These are phyloP conservation scores for Rana temporaria DNA, from an alignment of 2,113 vertebrate species.

Conservation along the genomic window DNA sequence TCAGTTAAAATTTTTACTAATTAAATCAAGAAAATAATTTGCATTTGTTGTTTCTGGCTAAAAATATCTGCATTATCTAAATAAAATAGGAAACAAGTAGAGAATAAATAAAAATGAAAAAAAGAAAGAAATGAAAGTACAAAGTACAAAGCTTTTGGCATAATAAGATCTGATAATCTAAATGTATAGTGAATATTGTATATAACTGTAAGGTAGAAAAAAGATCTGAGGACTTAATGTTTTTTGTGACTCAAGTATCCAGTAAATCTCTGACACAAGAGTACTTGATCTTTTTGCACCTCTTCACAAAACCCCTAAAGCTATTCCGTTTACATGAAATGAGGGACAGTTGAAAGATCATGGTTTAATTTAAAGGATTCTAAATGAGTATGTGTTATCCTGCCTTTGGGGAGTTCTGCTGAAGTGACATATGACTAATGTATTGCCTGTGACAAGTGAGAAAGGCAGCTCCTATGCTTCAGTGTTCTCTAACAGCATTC, in stretches of 20 bases:
- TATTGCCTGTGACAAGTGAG: background rate
- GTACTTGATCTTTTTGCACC: conserved; percentile 45
- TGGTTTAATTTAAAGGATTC: conserved; percentile 68
- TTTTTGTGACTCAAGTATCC: conserved; percentile 19
- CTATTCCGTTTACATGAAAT: conserved; percentile 70
- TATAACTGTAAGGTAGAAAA: conserved; percentile 29
- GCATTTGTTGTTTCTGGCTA: no score
- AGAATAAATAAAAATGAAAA: no score
- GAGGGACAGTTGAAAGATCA: conserved; percentile 70
- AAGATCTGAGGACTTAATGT: background rate
- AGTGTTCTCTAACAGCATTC: conserved; percentile 1
- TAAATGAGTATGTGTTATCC: conserved; percentile 65
- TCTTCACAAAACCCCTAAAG: conserved; percentile 63
- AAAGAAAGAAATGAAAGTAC: no score
- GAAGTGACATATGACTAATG: conserved; percentile 69
- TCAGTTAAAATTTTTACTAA: no score
- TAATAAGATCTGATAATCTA: background rate
- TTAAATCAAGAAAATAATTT: no score
- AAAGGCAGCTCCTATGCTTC: background rate
- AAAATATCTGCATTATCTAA: no score
- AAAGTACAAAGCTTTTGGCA: background rate
- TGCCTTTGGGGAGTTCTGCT: conserved; percentile 70
- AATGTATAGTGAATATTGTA: background rate
- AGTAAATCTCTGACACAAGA: conserved; percentile 18
- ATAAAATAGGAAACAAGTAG: no score